Evolutionary conservation across 2,113 vertebrate genomes (phyloP).

Genomic region (human): GRCh38 chrX:134582501-134583000

Average conservation of each 20-base stretch:
- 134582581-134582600: neutral
- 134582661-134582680: neutral
- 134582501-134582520: neutral
- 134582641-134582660: neutral
- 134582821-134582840: constrained; percentile 9
- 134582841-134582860: neutral
- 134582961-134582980: neutral
- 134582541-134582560: constrained; percentile 37
- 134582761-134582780: neutral
- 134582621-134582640: neutral
- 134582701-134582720: neutral
- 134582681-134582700: neutral
- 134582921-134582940: neutral
- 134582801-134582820: neutral
- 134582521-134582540: constrained; percentile 32
- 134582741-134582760: neutral
- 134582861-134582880: neutral
- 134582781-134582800: neutral
- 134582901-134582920: neutral
- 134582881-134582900: neutral
- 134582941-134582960: neutral
- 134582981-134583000: neutral
- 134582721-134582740: neutral
- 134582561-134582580: neutral
- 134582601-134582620: neutral